Evolutionary conservation across 2,888 invertebrate species (phyloP).

Genomic region (Pristionchus maxplancki): DNA sequence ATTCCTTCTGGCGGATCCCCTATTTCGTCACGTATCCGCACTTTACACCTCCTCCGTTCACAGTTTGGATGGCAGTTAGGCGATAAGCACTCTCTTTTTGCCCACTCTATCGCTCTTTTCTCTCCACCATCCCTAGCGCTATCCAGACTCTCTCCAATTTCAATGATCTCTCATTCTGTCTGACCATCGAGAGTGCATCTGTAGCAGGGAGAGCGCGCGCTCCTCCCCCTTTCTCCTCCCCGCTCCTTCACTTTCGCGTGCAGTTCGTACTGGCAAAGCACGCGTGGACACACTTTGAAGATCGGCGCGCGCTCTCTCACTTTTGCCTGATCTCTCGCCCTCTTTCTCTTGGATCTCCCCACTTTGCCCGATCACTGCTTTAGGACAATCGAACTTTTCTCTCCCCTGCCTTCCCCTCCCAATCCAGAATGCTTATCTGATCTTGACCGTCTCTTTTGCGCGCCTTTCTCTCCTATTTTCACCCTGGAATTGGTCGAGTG

Average conservation of each 20-base stretch:
- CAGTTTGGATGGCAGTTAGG: constrained; percentile 3
- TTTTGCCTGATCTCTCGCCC: background rate
- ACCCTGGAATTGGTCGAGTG: background rate
- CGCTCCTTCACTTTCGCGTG: background rate
- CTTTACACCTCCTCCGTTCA: constrained; percentile 5
- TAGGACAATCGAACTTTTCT: constrained; percentile 11
- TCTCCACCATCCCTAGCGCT: background rate
- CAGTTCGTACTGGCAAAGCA: constrained; percentile 13
- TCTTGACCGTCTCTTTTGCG: background rate
- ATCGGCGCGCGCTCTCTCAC: background rate
- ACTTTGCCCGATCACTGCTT: background rate
- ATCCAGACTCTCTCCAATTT: background rate
- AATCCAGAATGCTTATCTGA: constrained; percentile 18
- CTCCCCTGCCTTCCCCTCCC: background rate
- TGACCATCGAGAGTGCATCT: background rate
- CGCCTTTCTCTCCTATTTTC: background rate
- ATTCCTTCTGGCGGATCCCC: background rate
- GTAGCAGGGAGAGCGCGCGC: background rate
- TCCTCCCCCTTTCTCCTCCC: background rate
- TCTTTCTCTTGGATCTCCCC: background rate
- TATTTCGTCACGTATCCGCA: background rate
- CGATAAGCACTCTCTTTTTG: background rate
- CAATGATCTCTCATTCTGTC: background rate
- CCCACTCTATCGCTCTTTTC: background rate
- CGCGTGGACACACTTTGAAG: constrained; percentile 10